Evolutionary conservation across 2,113 vertebrate genomes (phyloP), one percentile per base, ranked within the genome.

Genomic region (Rhagologus leucostigma): DNA sequence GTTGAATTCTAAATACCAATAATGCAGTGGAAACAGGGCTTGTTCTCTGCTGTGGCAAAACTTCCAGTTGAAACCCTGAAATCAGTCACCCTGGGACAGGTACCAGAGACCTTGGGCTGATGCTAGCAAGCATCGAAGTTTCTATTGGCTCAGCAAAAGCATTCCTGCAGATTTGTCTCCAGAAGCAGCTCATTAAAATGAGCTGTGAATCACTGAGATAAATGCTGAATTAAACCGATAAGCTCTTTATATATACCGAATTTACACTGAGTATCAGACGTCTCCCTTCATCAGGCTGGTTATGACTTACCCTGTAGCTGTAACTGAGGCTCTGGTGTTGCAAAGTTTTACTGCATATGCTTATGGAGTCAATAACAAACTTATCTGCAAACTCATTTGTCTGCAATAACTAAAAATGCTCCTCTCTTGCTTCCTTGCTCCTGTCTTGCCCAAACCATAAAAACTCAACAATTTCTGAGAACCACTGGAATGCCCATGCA

Each of bases 151-250:
- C 64, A 69, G 18, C 7, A 65, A 70, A 76, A 73, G 49, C 74
- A 74, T 80, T 80, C 69, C 39, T 93, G 84, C 46, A 91, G 63
- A 49, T 82, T 65, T 33, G 9, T 71, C 63, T 96, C n/a, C 78
- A 93, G 82, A 80, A 91, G 55, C 70, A 79, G 73, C 41, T 94
- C 78, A 80, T 96, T 95, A 93, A 95, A 94, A 76, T 22, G 33
- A 93, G 82, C 88, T 63, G 67, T 70, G 63, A 91, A 88, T 55
- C 84, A 77, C 46, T 6, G 5, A 95, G 55, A 88, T 91, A 92
- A 85, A 80, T 26, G 35, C 27, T 26, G 11, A 89, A 79, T 52
- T 87, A 68, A 89, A 93, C 53, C 7, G 44, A 82, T 89, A 85
- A 85, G 67, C 70, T 76, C 79, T 74, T 79, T 80, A 62, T 55